Evolutionary conservation across 2,888 invertebrate genomes (phyloP).

Genomic region (Cartodere bifasciata): DNA sequence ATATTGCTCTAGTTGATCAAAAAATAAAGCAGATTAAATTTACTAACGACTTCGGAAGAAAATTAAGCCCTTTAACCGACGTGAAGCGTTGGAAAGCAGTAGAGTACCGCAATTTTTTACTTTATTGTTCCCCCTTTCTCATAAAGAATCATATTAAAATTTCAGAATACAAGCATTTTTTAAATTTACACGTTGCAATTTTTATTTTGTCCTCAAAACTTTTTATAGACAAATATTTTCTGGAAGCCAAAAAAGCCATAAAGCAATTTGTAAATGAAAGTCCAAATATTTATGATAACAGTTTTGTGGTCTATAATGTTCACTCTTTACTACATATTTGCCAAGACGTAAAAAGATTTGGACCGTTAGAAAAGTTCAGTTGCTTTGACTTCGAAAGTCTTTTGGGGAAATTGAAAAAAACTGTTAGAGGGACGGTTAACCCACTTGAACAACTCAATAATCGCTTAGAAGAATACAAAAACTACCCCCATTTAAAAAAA

Average conservation of each 20-base stretch:
- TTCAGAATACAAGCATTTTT: constrained; percentile 6
- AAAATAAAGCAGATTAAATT: constrained; percentile 2
- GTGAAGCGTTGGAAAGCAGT: constrained; percentile 7
- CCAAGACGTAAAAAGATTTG: constrained; percentile 7
- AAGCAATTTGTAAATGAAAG: constrained; percentile 4
- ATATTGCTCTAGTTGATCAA: neutral
- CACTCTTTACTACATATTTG: constrained; percentile 6
- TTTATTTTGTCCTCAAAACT: constrained; percentile 4
- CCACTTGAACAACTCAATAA: constrained; percentile 6
- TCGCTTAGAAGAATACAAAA: constrained; percentile 4
- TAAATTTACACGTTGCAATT: constrained; percentile 6
- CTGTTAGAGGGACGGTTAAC: constrained; percentile 2
- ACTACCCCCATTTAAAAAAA: neutral
- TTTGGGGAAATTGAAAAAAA: constrained; percentile 6
- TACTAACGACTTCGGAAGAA: constrained; percentile 7
- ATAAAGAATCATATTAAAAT: constrained; percentile 4
- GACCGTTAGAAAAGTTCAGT: constrained; percentile 7
- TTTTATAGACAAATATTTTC: constrained; percentile 1
- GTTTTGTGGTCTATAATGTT: constrained; percentile 8
- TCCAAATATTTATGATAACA: constrained; percentile 5
- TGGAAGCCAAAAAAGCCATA: constrained; percentile 2
- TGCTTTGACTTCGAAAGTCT: constrained; percentile 8
- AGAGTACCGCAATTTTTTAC: constrained; percentile 4
- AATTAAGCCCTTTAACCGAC: constrained; percentile 2
- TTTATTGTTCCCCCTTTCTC: constrained; percentile 6